Evolutionary conservation across 2,797 vertebrate genomes (phyloP).

Genomic region (Anableps anableps): DNA sequence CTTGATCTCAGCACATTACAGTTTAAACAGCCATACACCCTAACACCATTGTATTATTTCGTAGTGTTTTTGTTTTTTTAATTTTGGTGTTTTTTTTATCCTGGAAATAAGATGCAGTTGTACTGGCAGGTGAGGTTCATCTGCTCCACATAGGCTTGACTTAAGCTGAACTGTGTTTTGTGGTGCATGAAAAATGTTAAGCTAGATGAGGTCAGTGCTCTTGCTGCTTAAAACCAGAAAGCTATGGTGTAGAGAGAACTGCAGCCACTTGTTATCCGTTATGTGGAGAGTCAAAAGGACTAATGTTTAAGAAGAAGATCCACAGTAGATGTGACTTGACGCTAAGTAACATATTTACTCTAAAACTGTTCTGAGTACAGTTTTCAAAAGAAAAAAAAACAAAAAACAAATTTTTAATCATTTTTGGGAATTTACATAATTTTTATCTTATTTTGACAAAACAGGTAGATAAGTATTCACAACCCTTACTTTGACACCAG

Average conservation of each 20-base stretch:
- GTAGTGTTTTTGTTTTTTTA: neutral
- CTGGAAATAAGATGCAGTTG: neutral
- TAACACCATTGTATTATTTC: neutral
- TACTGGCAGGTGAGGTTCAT: slow-evolving; percentile 21
- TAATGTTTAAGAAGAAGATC: slow-evolving; percentile 9
- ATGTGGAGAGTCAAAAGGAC: slow-evolving; percentile 9
- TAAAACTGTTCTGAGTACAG: neutral
- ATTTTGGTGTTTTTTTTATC: neutral
- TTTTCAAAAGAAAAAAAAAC: neutral
- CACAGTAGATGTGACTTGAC: neutral
- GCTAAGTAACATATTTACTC: neutral
- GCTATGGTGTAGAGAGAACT: slow-evolving; percentile 12
- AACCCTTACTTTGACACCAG: neutral
- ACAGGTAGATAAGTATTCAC: neutral
- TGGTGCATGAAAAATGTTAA: slow-evolving; percentile 13
- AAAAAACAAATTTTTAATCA: neutral
- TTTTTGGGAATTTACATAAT: neutral
- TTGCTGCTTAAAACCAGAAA: slow-evolving; percentile 8
- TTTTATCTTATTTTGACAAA: too few relatives aligned
- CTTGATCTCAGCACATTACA: slow-evolving; percentile 12
- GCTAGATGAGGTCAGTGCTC: slow-evolving; percentile 16
- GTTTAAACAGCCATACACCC: slow-evolving; percentile 3
- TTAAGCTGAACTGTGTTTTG: slow-evolving; percentile 17
- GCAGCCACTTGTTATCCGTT: slow-evolving; percentile 5
- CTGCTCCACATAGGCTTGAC: slow-evolving; percentile 19